These are phyloP conservation scores for Lutra lutra DNA, from an alignment of 2,797 vertebrate species.

Conservation along the genomic window DNA sequence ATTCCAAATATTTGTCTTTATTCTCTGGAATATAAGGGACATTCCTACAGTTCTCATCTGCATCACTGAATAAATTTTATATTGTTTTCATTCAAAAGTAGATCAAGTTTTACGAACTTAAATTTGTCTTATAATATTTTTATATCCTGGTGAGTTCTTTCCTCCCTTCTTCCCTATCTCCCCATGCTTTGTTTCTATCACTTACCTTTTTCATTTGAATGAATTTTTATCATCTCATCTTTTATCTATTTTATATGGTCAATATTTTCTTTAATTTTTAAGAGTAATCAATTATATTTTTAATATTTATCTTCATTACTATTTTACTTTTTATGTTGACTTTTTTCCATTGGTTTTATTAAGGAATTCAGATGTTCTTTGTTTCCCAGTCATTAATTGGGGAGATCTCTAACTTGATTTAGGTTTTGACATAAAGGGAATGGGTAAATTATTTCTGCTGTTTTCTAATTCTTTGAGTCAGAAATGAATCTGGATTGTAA, in stretches of 20 bases:
- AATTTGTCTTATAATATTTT: background rate
- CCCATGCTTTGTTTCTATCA: background rate
- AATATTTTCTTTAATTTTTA: background rate
- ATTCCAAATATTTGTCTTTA: background rate
- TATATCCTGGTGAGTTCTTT: background rate
- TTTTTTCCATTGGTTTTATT: background rate
- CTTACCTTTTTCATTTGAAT: background rate
- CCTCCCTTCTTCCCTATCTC: no score
- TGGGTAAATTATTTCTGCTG: background rate
- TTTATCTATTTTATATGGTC: background rate
- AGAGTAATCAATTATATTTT: background rate
- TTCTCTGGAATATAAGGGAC: background rate
- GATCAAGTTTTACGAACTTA: background rate
- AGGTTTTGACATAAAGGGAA: background rate
- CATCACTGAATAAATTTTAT: background rate
- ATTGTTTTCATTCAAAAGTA: background rate
- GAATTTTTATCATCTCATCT: background rate
- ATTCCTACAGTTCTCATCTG: background rate
- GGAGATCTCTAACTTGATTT: background rate
- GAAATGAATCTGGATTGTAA: conserved; percentile 13
- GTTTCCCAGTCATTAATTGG: background rate
- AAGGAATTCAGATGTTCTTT: background rate
- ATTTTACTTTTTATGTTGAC: background rate
- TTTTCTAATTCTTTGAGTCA: background rate
- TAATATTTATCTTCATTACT: background rate